phyloP scores from a whole-genome alignment of 2,797 vertebrate genomes.

The Pempheris klunzingeri region DNA sequence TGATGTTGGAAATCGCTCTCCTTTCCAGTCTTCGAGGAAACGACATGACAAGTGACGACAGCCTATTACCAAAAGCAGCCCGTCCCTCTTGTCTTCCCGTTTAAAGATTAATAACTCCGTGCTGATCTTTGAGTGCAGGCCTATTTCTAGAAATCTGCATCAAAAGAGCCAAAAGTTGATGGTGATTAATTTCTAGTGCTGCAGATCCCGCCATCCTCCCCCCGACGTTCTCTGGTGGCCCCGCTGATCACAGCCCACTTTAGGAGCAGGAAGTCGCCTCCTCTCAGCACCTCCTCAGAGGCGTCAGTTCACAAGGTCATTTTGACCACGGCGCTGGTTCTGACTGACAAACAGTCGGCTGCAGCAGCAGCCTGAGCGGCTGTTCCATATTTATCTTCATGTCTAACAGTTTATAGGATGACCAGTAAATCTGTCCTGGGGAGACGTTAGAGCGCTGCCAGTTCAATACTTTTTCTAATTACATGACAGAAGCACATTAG shows the following conservation, averaged over 20 bases:
- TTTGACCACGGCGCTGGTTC: not conserved
- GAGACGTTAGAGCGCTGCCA: not conserved
- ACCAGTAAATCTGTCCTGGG: not conserved
- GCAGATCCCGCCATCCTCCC: constrained; percentile 9
- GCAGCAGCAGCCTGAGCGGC: not conserved
- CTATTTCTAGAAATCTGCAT: constrained; percentile 55
- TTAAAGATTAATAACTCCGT: constrained; percentile 66
- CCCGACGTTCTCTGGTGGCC: constrained; percentile 25
- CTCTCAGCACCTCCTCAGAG: constrained; percentile 17
- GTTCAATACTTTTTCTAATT: not conserved
- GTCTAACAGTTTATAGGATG: not conserved
- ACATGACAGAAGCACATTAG: no score
- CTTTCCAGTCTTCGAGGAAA: constrained; percentile 57
- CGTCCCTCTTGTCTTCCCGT: constrained; percentile 56
- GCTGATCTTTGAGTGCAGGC: constrained; percentile 39
- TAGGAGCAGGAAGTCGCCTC: constrained; percentile 25
- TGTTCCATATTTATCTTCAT: not conserved
- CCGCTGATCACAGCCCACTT: constrained; percentile 18
- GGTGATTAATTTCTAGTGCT: constrained; percentile 42
- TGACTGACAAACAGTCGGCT: not conserved
- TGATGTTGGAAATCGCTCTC: constrained; percentile 62
- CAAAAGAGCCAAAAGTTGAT: constrained; percentile 49
- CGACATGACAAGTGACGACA: constrained; percentile 62
- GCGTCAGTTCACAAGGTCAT: constrained; percentile 15
- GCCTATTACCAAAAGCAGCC: constrained; percentile 64